A percentile compares a stretch with the other conserved stretches of the same genome.
Evolutionary conservation across 2,797 vertebrate species (phyloP).

Genomic region (Malurus leucopterus): DNA sequence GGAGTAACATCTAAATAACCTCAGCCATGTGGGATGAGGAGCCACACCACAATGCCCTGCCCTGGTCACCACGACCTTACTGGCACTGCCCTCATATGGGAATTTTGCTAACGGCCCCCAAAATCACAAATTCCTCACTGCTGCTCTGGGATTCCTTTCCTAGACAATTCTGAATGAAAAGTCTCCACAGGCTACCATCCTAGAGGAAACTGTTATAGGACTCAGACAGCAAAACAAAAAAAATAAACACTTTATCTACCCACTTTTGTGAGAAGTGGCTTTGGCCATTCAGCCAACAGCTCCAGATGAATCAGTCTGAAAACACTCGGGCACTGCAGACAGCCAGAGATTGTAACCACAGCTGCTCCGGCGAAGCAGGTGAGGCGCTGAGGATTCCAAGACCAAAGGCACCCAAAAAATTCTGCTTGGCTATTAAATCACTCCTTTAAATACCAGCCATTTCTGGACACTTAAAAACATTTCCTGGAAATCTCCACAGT

Average conservation of each 20-base stretch:
- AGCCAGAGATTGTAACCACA: not conserved
- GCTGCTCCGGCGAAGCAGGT: not conserved
- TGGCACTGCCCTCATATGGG: not conserved
- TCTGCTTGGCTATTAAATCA: not conserved
- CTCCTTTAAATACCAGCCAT: not conserved
- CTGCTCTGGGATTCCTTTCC: not conserved
- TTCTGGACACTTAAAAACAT: conserved; percentile 8
- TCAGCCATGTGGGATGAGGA: not conserved
- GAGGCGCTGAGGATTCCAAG: conserved; percentile 6
- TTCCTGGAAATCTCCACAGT: conserved; percentile 18
- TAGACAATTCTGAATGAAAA: not conserved
- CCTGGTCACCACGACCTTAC: accelerated
- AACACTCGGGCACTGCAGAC: not conserved
- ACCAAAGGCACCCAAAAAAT: not conserved
- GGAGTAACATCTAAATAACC: not conserved
- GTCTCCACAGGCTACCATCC: not conserved
- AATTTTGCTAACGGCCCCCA: not conserved
- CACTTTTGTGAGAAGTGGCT: not conserved
- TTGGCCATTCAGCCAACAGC: not conserved
- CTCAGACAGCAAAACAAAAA: not conserved
- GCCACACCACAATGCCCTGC: not conserved
- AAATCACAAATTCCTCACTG: not conserved
- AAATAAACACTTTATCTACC: not conserved
- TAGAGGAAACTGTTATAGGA: not conserved
- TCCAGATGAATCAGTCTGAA: not conserved